phyloP scores from a whole-genome alignment of 2,888 invertebrate species.

The Linnaemya tessellans region DNA sequence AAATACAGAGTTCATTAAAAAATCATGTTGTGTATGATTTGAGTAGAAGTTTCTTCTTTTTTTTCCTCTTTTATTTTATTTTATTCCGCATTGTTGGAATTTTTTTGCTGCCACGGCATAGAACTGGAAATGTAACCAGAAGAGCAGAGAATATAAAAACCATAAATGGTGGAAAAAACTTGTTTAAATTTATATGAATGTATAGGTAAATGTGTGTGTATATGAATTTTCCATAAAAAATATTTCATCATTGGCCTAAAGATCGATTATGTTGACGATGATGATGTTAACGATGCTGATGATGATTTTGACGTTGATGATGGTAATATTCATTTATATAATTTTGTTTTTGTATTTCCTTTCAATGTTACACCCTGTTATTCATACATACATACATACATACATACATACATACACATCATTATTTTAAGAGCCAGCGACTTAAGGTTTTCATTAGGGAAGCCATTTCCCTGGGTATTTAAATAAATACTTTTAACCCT shows the following conservation, averaged over 20 bases:
- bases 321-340: conserved; percentile 43
- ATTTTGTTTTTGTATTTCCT: conserved; percentile 16
- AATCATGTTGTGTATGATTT: conserved; percentile 57
- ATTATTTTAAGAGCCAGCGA: conserved; percentile 8
- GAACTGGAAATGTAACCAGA: not conserved
- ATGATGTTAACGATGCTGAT: conserved; percentile 22
- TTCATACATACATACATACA: too few relatives aligned
- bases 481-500: too few relatives aligned
- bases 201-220: too few relatives aligned
- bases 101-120: not conserved
- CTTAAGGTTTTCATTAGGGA: not conserved
- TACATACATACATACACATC: conserved; percentile 21
- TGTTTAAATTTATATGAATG: conserved; percentile 12
- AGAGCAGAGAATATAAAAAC: conserved; percentile 3
- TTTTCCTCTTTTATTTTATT: conserved; percentile 2
- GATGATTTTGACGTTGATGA: conserved; percentile 38
- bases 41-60: conserved; percentile 32
- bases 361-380: conserved; percentile 13
- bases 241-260: conserved; percentile 45
- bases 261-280: conserved; percentile 52
- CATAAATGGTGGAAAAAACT: not conserved
- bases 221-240: conserved; percentile 28
- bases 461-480: too few relatives aligned
- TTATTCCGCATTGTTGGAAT: conserved; percentile 53
- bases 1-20: conserved; percentile 56